Percentiles rank a stretch among this genome's conserved stretches.
phyloP scores from a whole-genome alignment of 2,113 vertebrate species.

The Bubalus kerabau region DNA sequence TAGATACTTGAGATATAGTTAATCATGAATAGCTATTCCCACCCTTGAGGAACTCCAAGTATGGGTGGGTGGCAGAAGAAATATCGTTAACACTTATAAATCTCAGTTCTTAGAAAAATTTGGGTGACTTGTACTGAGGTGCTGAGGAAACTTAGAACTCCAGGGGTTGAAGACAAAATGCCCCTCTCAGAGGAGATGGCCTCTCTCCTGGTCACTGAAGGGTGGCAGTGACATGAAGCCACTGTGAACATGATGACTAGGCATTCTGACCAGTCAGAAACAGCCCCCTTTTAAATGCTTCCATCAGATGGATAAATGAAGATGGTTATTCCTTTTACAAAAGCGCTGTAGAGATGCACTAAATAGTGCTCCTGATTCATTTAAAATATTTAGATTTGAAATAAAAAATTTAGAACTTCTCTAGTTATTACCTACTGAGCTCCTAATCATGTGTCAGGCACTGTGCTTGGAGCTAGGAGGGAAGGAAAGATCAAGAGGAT shows the following conservation, averaged over 20 bases:
- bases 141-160: not conserved
- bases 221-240: rapidly evolving
- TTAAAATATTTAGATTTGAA: not conserved
- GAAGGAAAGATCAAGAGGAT: not conserved
- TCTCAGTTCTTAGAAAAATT: not conserved
- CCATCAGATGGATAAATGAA: not conserved
- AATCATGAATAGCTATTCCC: not conserved
- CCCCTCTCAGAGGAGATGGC: not conserved
- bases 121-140: not conserved
- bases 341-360: not conserved
- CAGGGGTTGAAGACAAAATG: not conserved
- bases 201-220: not conserved
- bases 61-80: not conserved
- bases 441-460: not conserved
- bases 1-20: not conserved
- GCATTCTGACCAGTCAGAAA: no score
- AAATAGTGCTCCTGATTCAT: not conserved
- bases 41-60: not conserved
- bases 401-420: not conserved
- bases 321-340: not conserved
- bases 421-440: not conserved
- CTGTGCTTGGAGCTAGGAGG: not conserved
- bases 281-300: not conserved
- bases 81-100: not conserved
- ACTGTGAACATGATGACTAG: not conserved